phyloP scores from a whole-genome alignment of 2,797 vertebrate genomes.

The Rhinella marina region DNA sequence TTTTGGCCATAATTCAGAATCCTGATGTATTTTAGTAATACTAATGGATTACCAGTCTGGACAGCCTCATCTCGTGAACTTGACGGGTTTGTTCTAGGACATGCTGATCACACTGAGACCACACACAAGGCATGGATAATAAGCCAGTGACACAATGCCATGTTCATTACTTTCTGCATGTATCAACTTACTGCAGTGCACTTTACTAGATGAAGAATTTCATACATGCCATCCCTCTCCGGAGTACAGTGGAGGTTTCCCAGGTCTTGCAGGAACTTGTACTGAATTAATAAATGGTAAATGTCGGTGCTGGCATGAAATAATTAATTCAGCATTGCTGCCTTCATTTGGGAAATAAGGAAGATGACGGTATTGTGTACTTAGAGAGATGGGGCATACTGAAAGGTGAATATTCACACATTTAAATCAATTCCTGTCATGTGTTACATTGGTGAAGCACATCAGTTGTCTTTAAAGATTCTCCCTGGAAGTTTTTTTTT shows the following conservation, averaged over 20 bases:
- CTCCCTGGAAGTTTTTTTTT: neutral
- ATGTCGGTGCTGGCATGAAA: slow-evolving; percentile 2
- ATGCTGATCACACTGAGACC: neutral
- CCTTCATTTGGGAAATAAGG: slow-evolving; percentile 32
- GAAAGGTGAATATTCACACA: slow-evolving; percentile 12
- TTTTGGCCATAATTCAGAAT: neutral
- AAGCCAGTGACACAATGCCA: neutral
- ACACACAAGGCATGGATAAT: neutral
- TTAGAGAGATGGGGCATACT: slow-evolving; percentile 7
- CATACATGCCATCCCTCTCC: neutral
- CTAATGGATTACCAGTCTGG: neutral
- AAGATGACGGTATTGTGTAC: neutral
- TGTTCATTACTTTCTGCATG: neutral
- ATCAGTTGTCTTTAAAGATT: neutral
- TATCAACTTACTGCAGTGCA: neutral
- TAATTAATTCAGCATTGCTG: slow-evolving; percentile 20
- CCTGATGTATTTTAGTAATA: neutral
- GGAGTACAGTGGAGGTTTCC: neutral
- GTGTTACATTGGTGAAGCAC: slow-evolving; percentile 7
- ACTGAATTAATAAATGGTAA: slow-evolving; percentile 19
- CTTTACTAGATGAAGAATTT: neutral
- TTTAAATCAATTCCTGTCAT: slow-evolving; percentile 13
- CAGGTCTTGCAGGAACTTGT: neutral
- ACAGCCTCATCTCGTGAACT: neutral
- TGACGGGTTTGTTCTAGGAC: neutral